Evolutionary conservation across 35 echinoderm and acorn worm species (phyloP), one percentile per base, ranked within the genome.

Genomic region (Ophiothrix spiculata): DNA sequence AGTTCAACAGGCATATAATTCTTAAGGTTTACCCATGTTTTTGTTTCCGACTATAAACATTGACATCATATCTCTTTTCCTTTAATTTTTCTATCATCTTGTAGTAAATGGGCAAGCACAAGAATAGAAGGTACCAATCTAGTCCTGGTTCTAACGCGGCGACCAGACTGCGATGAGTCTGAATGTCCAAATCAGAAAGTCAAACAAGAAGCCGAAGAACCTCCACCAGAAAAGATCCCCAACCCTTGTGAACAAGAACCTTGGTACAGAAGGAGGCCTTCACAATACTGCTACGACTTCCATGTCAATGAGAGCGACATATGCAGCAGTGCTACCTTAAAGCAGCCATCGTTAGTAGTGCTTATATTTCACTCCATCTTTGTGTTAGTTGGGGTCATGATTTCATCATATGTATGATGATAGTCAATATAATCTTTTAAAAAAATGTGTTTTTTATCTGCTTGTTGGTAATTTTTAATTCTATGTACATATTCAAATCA

Each of bases 231-330:
- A 89, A 39, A 80, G 42, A 39, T 36, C 15, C 78, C 78, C 28
- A 39, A 90, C 39, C 82, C 82, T 8, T 84, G 81, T 28, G 37
- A 35, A 29, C 81, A 75, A 33, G 75, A 42, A 17, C 88, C 88
- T 16, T 39, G 81, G 31, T 90, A 90, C 32, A 64, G 88, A 23
- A 85, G 64, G 81, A 84, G 88, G 64, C 88, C 88, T 21, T 75
- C 74, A 40, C 69, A 90, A 73, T 31, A 90, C 21, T 90, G 88
- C 39, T 90, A 90, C 14, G 88, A 90, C 31, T 90, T 85, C 75
- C 36, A 85, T 37, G 4, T 19, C 34, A 79, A 85, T 38, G 88
- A 85, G 33, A 90, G 88, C 78, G 15, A 33, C 38, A 3, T 12
- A 39, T 29, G 21, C 23, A 0, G 16, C 4, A 23, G n/a, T n/a